A percentile compares a stretch with the other conserved stretches of the same genome.
Conservation (phyloP, 1,140 invertebrate species). For the Panonychus citri region DNA sequence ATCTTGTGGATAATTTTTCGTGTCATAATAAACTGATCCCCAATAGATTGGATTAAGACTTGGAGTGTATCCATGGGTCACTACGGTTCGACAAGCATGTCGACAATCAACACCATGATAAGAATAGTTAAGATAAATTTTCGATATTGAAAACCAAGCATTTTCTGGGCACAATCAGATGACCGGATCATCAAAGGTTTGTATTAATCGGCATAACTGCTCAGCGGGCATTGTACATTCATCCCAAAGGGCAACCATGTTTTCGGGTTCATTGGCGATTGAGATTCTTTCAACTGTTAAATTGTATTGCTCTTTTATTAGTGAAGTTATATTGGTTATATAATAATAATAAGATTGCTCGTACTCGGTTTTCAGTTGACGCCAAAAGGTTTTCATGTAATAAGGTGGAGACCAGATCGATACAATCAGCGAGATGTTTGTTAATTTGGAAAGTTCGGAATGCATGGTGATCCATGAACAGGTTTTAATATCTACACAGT, state of each 20-base stretch:
- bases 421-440: neutral
- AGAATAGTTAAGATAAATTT: neutral
- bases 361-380: neutral
- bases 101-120: neutral
- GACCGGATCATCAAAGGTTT: neutral
- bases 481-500: neutral
- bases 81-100: neutral
- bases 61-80: neutral
- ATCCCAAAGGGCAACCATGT: neutral
- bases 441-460: neutral
- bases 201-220: neutral
- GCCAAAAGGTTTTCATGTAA: neutral
- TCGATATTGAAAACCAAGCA: neutral
- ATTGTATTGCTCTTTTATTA: neutral
- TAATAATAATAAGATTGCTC: neutral
- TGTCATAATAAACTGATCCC: neutral
- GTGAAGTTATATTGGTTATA: neutral
- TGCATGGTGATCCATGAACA: neutral
- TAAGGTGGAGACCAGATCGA: neutral
- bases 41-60: neutral
- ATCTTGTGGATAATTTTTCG: neutral
- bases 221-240: neutral
- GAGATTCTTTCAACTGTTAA: neutral
- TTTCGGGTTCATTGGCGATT: neutral
- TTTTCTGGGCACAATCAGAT: neutral